Conservation (phyloP, 2,888 invertebrate species). For the Amphimallon solstitiale region DNA sequence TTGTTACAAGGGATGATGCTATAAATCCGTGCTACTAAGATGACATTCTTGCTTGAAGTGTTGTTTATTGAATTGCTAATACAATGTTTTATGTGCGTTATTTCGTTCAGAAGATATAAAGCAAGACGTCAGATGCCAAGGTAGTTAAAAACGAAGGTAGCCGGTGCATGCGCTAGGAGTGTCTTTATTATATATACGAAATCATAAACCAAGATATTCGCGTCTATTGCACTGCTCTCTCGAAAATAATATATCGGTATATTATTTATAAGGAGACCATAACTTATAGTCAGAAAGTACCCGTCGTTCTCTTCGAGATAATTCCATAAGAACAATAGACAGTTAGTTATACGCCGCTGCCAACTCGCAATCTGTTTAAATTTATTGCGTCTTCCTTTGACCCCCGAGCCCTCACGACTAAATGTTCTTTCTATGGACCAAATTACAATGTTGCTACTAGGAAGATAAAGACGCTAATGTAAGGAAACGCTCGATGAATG, state of each 20-base stretch:
- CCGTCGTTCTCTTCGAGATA: slow-evolving; percentile 38
- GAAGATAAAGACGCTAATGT: not conserved
- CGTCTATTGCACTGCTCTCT: slow-evolving; percentile 59
- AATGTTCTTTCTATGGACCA: slow-evolving; percentile 5
- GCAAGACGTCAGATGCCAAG: too few relatives aligned
- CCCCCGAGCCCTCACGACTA: not conserved
- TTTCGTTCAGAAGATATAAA: too few relatives aligned
- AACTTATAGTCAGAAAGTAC: slow-evolving; percentile 60
- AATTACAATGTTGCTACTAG: slow-evolving; percentile 5
- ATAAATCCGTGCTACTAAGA: too few relatives aligned
- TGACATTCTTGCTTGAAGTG: too few relatives aligned
- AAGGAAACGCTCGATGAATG: not conserved
- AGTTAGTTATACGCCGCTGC: slow-evolving; percentile 47
- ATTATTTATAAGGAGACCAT: slow-evolving; percentile 62
- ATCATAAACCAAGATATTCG: slow-evolving; percentile 39
- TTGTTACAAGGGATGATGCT: too few relatives aligned
- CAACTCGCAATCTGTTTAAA: slow-evolving; percentile 41
- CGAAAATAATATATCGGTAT: slow-evolving; percentile 60
- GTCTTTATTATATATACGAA: slow-evolving; percentile 27
- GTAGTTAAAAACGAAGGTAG: too few relatives aligned
- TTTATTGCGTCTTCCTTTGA: slow-evolving; percentile 41
- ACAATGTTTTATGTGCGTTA: too few relatives aligned
- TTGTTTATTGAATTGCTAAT: slow-evolving; percentile 35
- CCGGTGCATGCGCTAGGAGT: not conserved
- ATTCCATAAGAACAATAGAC: slow-evolving; percentile 47